Base-by-base conservation (phyloP, 2,113 vertebrate genomes). In the Solea solea region DNA sequence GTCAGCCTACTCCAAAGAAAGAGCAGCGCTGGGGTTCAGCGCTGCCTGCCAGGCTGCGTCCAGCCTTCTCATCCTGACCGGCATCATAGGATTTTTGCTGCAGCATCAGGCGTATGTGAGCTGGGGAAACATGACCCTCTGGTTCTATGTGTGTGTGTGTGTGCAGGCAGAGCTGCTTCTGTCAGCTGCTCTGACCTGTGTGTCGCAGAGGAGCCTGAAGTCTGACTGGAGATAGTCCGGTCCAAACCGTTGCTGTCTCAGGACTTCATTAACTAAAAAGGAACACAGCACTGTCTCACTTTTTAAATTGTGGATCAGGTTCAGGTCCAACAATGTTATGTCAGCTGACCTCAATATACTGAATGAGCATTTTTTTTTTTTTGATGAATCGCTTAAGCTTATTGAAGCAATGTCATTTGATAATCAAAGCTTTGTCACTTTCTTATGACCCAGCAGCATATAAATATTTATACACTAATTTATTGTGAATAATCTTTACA, bases 161-260 rank as follows among this genome's bases (percentile, higher is more conserved):
- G 79, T 81, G 28, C 51, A 54, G 11, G 12, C 68, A 3, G 16
- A 86, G 69, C 70, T 88, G 66, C n/a, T 16, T 7, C 4, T 74
- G 8, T 55, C 28, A 9, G 34, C 82, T 12, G 16, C 3, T 9
- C n/a, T 85, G 15, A 82, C 71, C 14, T 6, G 5, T 9, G 8
- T 51, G 58, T 60, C 4, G 28, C 5, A 28, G 11, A 65, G n/a
- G 49, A 49, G 8, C 3, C 15, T 61, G 8, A 28, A 8, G 1
- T 39, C 72, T 57, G 51, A 74, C 40, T 82, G 73, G 77, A 13
- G 70, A 27, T 11, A 60, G 39, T 41, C 8, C 0, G 34, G 34
- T 40, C 54, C 52, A 8, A n/a, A n/a, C 54, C 5, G 8, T 56
- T 13, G 27, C 54, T 55, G 12, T 11, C 14, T 56, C 28, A 55